Evolutionary conservation across 2,113 vertebrate species (phyloP).

Genomic region (Ciconia stormi): DNA sequence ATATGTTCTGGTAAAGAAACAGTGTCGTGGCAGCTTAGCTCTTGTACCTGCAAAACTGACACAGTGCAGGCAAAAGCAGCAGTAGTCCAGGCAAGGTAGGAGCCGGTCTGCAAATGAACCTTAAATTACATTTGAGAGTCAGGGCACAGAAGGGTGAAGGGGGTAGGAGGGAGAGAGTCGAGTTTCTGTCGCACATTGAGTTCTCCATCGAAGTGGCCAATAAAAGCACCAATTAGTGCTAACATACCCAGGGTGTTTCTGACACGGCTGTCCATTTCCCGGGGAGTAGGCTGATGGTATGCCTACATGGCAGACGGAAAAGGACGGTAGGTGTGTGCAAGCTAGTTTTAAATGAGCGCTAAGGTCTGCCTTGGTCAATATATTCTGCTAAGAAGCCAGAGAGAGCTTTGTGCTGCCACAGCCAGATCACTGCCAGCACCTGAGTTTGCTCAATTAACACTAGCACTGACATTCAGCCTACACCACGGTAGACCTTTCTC

Average conservation of each 20-base stretch:
- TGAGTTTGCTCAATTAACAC: neutral
- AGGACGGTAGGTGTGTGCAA: neutral
- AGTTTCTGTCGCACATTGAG: neutral
- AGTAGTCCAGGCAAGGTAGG: neutral
- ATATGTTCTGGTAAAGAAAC: neutral
- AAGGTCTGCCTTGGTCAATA: neutral
- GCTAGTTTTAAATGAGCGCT: neutral
- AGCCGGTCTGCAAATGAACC: neutral
- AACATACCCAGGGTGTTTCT: neutral
- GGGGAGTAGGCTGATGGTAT: neutral
- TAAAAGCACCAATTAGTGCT: neutral
- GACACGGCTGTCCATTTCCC: neutral
- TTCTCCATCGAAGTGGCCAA: neutral
- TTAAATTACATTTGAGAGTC: neutral
- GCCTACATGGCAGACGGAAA: neutral
- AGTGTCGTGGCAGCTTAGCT: neutral
- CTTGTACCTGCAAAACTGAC: neutral
- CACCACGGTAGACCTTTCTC: neutral
- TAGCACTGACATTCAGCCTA: neutral
- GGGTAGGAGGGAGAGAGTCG: neutral
- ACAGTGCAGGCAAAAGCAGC: neutral
- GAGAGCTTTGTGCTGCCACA: neutral
- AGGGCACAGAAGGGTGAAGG: fast-evolving
- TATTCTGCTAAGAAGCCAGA: neutral
- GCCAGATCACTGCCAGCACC: neutral